A percentile compares a stretch with the other conserved stretches of the same genome.
Evolutionary conservation across 2,888 invertebrate species (phyloP).

Genomic region (Anorthoa munda): DNA sequence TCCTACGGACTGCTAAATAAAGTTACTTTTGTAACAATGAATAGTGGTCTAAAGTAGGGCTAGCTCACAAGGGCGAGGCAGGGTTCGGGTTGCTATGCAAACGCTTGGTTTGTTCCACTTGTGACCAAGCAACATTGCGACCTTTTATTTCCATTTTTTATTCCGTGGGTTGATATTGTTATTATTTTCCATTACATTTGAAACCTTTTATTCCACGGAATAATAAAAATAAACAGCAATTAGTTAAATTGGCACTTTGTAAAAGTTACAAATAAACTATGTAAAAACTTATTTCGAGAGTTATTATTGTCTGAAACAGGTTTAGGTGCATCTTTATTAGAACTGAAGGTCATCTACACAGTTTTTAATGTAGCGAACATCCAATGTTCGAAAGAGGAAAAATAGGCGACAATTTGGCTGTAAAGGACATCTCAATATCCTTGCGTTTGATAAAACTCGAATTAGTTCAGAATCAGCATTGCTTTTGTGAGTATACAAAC

Average conservation of each 20-base stretch:
- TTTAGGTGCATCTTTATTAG: slow-evolving; percentile 24
- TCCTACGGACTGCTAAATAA: not conserved
- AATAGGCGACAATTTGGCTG: not conserved
- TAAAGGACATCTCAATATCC: slow-evolving; percentile 29
- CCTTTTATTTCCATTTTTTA: slow-evolving; percentile 33
- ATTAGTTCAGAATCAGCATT: not conserved
- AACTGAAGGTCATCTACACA: not conserved
- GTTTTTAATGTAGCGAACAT: slow-evolving; percentile 3
- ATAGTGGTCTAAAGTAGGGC: slow-evolving; percentile 57
- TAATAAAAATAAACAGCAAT: too few species aligned
- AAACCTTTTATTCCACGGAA: too few species aligned
- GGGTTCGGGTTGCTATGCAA: slow-evolving; percentile 80
- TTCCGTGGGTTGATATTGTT: slow-evolving; percentile 2
- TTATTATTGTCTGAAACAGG: slow-evolving; percentile 1
- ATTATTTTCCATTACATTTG: not conserved
- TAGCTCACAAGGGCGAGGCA: slow-evolving; percentile 68
- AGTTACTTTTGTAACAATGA: slow-evolving; percentile 46
- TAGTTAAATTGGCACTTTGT: not conserved
- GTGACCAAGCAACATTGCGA: slow-evolving; percentile 44
- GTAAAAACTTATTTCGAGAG: not conserved
- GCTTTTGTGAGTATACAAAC: too few species aligned
- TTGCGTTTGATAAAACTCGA: not conserved
- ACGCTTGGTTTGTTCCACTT: slow-evolving; percentile 69
- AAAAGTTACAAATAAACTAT: slow-evolving; percentile 12
- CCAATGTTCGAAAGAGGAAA: not conserved